Conservation (phyloP, 2,888 invertebrate genomes). For the Tridacna crocea region DNA sequence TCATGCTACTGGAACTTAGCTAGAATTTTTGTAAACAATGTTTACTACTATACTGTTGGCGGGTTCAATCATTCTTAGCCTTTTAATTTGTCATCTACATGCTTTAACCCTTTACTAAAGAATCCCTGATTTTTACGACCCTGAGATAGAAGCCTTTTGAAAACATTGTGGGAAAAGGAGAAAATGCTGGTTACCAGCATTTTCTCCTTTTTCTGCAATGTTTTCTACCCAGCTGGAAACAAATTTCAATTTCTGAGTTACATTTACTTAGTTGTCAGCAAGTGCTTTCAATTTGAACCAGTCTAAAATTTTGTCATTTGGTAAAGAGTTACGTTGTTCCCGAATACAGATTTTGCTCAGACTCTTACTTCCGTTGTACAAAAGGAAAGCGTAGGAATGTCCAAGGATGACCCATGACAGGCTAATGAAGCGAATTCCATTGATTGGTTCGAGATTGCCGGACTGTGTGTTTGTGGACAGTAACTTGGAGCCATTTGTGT, state of each 20-base stretch:
- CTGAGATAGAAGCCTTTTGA: no score
- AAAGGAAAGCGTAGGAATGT: conserved; percentile 68
- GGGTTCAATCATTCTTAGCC: no score
- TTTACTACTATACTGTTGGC: no score
- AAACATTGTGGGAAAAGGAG: neutral
- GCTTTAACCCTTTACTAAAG: no score
- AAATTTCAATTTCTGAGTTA: no score
- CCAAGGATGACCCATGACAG: conserved; percentile 82
- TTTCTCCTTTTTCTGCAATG: neutral
- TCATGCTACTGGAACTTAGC: no score
- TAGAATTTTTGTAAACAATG: no score
- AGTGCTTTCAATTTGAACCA: no score
- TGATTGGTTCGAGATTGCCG: conserved; percentile 87
- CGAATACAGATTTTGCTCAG: neutral
- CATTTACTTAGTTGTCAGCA: no score
- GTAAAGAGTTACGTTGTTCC: neutral
- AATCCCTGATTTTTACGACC: no score
- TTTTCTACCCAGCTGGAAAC: no score
- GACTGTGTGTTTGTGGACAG: conserved; percentile 65
- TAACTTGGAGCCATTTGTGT: conserved; percentile 71
- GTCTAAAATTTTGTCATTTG: neutral
- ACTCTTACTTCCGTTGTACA: conserved; percentile 41
- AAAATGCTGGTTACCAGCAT: neutral
- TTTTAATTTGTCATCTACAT: no score
- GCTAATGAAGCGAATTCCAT: conserved; percentile 87